Evolutionary conservation across 2,888 invertebrate species (phyloP).

Genomic region (Blastobasis lacticolella): DNA sequence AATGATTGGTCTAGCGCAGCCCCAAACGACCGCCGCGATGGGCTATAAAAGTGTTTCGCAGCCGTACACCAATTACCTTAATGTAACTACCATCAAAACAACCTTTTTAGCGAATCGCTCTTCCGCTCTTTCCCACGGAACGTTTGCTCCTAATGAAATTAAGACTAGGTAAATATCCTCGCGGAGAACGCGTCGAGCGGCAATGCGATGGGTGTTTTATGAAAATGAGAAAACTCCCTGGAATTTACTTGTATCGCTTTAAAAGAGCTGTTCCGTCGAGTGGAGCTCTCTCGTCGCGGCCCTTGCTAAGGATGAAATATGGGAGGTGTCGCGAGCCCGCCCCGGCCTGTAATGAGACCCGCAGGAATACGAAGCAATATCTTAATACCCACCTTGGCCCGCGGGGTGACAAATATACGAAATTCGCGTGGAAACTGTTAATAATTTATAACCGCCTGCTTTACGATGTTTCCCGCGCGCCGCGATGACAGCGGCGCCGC

Average conservation of each 20-base stretch:
- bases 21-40: conserved; percentile 55
- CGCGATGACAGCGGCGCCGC: conserved; percentile 48
- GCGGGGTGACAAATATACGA: conserved; percentile 64
- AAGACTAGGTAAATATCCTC: conserved; percentile 38
- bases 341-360: conserved; percentile 63
- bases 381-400: conserved; percentile 65
- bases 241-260: conserved; percentile 33
- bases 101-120: conserved; percentile 60
- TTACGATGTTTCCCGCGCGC: conserved; percentile 45
- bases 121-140: conserved; percentile 46
- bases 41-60: conserved; percentile 65
- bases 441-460: conserved; percentile 65
- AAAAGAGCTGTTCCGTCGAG: conserved; percentile 31
- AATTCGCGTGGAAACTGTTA: conserved; percentile 61
- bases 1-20: conserved; percentile 56
- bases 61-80: conserved; percentile 67
- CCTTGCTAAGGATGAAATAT: conserved; percentile 60
- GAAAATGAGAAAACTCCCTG: conserved; percentile 40
- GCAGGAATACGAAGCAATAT: conserved; percentile 68
- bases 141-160: conserved; percentile 56
- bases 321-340: conserved; percentile 51
- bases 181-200: conserved; percentile 25
- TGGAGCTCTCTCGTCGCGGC: conserved; percentile 24
- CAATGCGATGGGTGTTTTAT: conserved; percentile 36
- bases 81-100: conserved; percentile 66